Percentiles rank a stretch among this genome's conserved stretches.
Conservation (phyloP, 2,113 vertebrate genomes). For the Sigmodon hispidus region DNA sequence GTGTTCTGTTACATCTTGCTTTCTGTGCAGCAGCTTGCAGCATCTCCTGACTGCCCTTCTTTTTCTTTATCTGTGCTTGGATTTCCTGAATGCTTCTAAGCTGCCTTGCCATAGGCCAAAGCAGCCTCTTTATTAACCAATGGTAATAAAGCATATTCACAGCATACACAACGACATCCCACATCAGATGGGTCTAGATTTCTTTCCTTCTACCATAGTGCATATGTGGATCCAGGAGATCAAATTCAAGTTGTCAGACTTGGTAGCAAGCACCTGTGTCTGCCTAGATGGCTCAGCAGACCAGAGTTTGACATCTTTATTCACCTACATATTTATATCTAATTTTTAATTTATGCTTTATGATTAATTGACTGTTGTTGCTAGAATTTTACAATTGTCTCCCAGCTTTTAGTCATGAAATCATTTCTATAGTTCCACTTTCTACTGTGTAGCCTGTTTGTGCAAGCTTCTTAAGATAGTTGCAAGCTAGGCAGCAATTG, state of each 20-base stretch:
- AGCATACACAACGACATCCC: no score
- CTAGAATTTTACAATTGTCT: slow-evolving; percentile 59
- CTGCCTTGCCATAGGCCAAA: no score
- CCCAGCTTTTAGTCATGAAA: slow-evolving; percentile 28
- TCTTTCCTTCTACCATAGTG: not conserved
- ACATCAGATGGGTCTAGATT: no score
- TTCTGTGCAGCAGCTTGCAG: no score
- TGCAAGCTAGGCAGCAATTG: slow-evolving; percentile 40
- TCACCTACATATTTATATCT: not conserved
- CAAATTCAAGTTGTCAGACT: not conserved
- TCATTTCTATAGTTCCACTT: slow-evolving; percentile 26
- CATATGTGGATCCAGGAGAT: not conserved
- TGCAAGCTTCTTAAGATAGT: not conserved
- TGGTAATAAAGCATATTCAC: no score
- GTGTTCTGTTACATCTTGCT: no score
- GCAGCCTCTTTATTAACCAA: no score
- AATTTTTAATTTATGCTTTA: not conserved
- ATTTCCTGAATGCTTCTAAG: no score
- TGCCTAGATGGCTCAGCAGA: not conserved
- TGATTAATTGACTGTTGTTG: slow-evolving; percentile 30
- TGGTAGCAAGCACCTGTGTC: not conserved
- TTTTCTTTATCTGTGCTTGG: no score
- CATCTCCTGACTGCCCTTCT: no score
- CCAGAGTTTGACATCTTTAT: not conserved
- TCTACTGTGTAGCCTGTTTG: not conserved